Evolutionary conservation across 2,888 invertebrate genomes (phyloP), one percentile per base, ranked within the genome.

Genomic region (Acrobasis repandana): DNA sequence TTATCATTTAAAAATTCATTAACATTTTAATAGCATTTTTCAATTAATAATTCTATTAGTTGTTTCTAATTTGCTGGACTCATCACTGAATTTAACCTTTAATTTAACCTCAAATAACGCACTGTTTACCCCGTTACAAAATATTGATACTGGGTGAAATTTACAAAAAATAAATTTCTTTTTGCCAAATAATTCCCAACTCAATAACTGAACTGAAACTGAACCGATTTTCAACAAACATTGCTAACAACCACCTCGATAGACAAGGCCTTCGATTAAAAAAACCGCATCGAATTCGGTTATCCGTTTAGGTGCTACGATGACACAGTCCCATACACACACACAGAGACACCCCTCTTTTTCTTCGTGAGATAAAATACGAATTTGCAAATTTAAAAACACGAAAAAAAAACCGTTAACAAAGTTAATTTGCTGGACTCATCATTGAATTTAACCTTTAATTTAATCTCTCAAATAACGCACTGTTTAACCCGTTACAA

Each of bases 71-170:
- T 65, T 57, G 57, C 65, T 63, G 64, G 68, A 71, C 60, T 71
- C 70, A 70, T 74, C 68, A 80, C 75, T 78, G 75, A 78, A 80
- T 76, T 72, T 69, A 71, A 68, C 73, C 72, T 68, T 43, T 43
- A 43, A 43, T 43, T 43, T 43, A 43, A 28, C 28, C 28, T 72
- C 73, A 74, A 77, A 76, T 74, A 77, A 75, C 71, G 70, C 70
- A 75, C 75, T 70, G 66, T 76, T 76, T 69, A 73, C 72, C 72
- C 76, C 76, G 69, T 73, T 72, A 73, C 76, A 75, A 79, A 80
- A 81, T 79, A 82, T 80, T 74, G 77, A 79, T 79, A 79, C 75
- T 75, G 72, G 76, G 70, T 70, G 73, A 73, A 70, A 74, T 70
- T 72, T 70, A 75, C 69, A 70, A 74, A 76, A 71, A 67, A 67